Evolutionary conservation across 1,140 invertebrate genomes (phyloP).

Genomic region (Apolygus lucorum): DNA sequence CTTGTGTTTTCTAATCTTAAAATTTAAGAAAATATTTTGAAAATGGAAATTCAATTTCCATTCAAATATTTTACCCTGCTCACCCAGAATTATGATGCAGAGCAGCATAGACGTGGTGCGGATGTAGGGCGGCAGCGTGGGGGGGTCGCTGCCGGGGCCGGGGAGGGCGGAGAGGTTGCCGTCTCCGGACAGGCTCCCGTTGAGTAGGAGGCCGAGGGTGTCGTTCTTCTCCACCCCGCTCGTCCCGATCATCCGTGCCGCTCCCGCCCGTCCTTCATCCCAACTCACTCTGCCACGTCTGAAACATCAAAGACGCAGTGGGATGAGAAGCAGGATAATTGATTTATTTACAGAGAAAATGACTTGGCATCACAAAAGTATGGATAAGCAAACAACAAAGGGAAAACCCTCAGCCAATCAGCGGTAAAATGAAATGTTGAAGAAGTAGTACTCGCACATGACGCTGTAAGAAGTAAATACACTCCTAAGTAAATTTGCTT

Average conservation of each 20-base stretch:
- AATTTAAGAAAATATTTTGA: not conserved
- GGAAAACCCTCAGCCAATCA: too few species aligned
- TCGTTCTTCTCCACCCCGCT: conserved; percentile 17
- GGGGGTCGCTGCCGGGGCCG: conserved; percentile 4
- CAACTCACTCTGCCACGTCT: conserved; percentile 11
- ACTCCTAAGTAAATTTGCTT: too few species aligned
- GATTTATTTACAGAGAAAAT: too few species aligned
- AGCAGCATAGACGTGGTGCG: conserved; percentile 70
- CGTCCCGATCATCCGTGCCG: conserved; percentile 16
- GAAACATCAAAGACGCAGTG: too few species aligned
- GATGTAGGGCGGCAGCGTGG: conserved; percentile 68
- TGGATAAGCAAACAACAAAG: too few species aligned
- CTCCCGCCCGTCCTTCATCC: conserved; percentile 13
- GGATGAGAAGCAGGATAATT: too few species aligned
- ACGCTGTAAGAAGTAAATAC: too few species aligned
- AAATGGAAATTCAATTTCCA: too few species aligned
- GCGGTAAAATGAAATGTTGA: too few species aligned
- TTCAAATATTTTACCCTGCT: too few species aligned
- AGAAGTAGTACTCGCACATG: too few species aligned
- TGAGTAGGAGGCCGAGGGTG: conserved; percentile 17
- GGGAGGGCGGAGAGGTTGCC: not conserved
- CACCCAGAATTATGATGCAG: conserved; percentile 67
- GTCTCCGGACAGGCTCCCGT: not conserved
- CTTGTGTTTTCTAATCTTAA: not conserved
- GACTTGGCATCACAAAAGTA: too few species aligned